Evolutionary conservation across 1,140 invertebrate genomes (phyloP), one percentile per base, ranked within the genome.

Genomic region (Panagrolaimus sp.): DNA sequence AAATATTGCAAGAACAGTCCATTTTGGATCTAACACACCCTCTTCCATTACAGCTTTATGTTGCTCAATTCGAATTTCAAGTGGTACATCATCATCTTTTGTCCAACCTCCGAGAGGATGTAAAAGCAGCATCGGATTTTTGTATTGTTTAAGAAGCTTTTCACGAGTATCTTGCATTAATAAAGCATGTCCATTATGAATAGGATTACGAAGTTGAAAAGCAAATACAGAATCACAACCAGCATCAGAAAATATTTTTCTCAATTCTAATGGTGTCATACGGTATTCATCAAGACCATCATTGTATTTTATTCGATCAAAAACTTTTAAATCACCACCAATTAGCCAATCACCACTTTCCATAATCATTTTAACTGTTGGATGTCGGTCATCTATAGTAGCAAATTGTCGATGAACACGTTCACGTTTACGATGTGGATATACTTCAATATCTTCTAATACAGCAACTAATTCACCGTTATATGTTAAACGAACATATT

Each of bases 61-160:
- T 72, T 87, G 86, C 67, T 83, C 78, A 63, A 87, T 86, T 69
- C 86, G 78, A 16, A 83, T 77, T 14, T 87, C 85, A 7, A 99
- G 84, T 13, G 96, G 95, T 48, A 98, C 95, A 85, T 99, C 96
- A 84, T 98, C 96, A 81, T 98, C 93, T 85, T 99, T 99, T 0
- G 94, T 98, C 94, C 94, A 98, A 31, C 96, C 96, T 72, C 93
- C 93, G 1, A 99, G 84, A 11, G 96, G 96, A 87, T 99, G 96
- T 3, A 99, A 86, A 0, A 99, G 85, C 13, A 99, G 85, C 1
- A 98, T 91, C 0, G 96, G 95, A 38, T 95, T 96, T 81, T 91
- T 91, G 81, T 90, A 96, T 48, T 66, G 42, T 66, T 92, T 90
- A 38, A 92, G 80, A 1, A 98, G 87, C 72, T 90, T 89, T 44